phyloP scores from a whole-genome alignment of 2,113 vertebrate genomes.

The Lontra canadensis region DNA sequence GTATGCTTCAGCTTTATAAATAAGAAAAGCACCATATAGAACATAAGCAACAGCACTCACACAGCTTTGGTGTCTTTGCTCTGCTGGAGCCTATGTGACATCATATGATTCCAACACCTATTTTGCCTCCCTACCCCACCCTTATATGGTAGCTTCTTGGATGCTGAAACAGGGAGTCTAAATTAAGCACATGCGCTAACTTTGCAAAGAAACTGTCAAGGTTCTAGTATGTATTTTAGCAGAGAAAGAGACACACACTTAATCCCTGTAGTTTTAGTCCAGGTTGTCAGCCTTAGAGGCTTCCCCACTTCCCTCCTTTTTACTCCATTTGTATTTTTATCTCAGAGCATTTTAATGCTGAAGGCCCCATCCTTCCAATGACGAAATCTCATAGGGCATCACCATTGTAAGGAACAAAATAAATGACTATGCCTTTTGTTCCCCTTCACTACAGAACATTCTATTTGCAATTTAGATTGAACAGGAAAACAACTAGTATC shows the following conservation, averaged over 20 bases:
- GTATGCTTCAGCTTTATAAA: constrained; percentile 66
- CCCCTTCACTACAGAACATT: not conserved
- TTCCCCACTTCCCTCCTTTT: not conserved
- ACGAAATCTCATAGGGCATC: not conserved
- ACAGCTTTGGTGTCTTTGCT: not conserved
- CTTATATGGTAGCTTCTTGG: constrained; percentile 52
- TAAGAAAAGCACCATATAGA: constrained; percentile 55
- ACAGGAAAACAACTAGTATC: not conserved
- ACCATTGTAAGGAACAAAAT: not conserved
- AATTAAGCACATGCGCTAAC: constrained; percentile 69
- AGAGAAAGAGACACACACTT: constrained; percentile 25
- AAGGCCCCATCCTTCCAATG: not conserved
- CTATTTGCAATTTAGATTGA: constrained; percentile 22
- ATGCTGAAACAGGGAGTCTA: constrained; percentile 56
- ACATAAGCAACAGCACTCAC: constrained; percentile 52
- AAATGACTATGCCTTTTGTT: constrained; percentile 1
- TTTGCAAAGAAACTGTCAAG: constrained; percentile 48
- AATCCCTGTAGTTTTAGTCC: constrained; percentile 22
- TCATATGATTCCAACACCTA: constrained; percentile 62
- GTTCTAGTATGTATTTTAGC: constrained; percentile 58
- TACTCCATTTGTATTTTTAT: constrained; percentile 7
- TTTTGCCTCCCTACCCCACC: constrained; percentile 48
- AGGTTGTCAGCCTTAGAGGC: constrained; percentile 18
- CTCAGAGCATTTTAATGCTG: constrained; percentile 24
- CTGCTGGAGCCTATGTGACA: constrained; percentile 24